These are phyloP conservation scores for Laupala kohalensis DNA, from an alignment of 1,140 invertebrate species.

Conservation along the genomic window DNA sequence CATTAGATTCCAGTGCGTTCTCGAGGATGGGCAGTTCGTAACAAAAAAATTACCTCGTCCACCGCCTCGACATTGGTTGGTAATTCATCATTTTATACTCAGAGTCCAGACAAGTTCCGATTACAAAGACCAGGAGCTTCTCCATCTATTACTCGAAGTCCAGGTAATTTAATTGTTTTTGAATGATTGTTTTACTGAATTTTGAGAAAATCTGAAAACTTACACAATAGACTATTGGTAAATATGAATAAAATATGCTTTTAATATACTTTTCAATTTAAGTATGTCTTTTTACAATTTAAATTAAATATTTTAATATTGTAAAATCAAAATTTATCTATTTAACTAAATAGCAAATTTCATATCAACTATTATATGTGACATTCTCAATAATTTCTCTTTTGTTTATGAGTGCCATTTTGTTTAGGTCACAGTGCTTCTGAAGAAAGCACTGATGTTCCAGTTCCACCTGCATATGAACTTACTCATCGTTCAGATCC, in stretches of 20 bases:
- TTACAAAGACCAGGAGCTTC: conserved; percentile 11
- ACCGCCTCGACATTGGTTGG: conserved; percentile 21
- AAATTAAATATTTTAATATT: too few relatives aligned
- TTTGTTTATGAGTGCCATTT: background rate
- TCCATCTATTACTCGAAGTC: background rate
- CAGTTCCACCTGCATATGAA: conserved; percentile 15
- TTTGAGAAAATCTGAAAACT: too few relatives aligned
- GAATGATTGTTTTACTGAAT: background rate
- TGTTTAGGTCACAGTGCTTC: background rate
- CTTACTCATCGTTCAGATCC: conserved; percentile 35
- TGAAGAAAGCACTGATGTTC: background rate
- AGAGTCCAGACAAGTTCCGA: conserved; percentile 8
- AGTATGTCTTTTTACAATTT: too few relatives aligned
- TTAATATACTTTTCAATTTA: too few relatives aligned
- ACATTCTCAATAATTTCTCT: background rate
- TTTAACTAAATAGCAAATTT: too few relatives aligned
- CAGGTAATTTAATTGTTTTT: background rate
- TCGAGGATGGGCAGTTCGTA: conserved; percentile 48
- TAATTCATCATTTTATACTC: conserved; percentile 22
- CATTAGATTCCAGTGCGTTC: conserved; percentile 51
- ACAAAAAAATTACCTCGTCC: conserved; percentile 31
- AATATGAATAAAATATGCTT: too few relatives aligned
- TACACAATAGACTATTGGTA: too few relatives aligned
- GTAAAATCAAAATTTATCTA: too few relatives aligned
- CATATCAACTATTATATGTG: too few relatives aligned